These are phyloP conservation scores for Cantharis flavilabris DNA, from an alignment of 2,888 invertebrate species.

Conservation along the genomic window DNA sequence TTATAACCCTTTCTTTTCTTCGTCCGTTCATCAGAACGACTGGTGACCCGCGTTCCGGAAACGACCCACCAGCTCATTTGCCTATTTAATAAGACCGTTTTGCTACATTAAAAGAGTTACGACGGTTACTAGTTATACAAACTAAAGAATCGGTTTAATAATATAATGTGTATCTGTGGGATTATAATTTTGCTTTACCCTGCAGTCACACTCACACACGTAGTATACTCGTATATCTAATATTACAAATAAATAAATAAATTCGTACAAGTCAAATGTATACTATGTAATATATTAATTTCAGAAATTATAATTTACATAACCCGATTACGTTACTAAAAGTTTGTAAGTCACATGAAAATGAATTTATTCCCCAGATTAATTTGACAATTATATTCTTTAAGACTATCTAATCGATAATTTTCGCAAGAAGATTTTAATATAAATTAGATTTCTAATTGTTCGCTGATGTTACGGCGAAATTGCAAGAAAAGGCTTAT, in stretches of 20 bases:
- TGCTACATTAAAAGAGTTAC: conserved; percentile 40
- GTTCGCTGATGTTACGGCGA: not conserved
- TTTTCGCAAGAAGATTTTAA: not conserved
- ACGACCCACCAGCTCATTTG: conserved; percentile 47
- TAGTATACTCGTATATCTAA: not conserved
- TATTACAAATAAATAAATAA: not conserved
- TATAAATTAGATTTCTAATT: not conserved
- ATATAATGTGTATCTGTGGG: not conserved
- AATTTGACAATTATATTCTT: not conserved
- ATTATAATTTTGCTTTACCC: not conserved
- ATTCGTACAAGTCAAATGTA: not conserved
- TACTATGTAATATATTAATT: not conserved
- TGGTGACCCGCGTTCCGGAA: conserved; percentile 42
- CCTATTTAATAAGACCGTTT: conserved; percentile 49
- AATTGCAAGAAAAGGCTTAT: conserved; percentile 33
- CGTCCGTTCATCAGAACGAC: conserved; percentile 43
- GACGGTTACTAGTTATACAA: conserved; percentile 18
- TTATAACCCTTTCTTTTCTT: conserved; percentile 37
- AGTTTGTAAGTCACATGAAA: not conserved
- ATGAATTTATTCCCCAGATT: not conserved
- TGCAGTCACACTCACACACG: not conserved
- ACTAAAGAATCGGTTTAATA: conserved; percentile 10
- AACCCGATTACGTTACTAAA: not conserved
- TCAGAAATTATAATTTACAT: not conserved
- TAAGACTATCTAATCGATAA: not conserved